These are phyloP conservation scores for Sebastes cheni DNA, from an alignment of 2,797 vertebrate species.

Conservation along the genomic window DNA sequence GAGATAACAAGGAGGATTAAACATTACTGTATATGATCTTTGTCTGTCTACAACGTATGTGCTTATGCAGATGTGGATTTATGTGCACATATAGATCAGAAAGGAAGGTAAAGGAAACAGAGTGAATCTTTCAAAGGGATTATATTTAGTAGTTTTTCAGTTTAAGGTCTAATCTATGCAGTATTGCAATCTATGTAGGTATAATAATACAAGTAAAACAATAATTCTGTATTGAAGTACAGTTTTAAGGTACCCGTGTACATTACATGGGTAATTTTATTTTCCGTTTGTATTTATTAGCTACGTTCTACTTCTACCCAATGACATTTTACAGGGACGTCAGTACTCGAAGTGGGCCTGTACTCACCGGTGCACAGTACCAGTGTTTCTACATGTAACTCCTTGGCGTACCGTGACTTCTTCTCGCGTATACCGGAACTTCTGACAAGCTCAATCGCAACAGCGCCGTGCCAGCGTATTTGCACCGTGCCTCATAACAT, in stretches of 20 bases:
- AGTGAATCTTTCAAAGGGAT: background rate
- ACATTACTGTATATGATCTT: slow-evolving; percentile 5
- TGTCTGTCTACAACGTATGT: background rate
- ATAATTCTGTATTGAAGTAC: background rate
- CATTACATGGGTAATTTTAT: background rate
- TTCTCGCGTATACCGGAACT: too few relatives aligned
- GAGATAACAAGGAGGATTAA: slow-evolving; percentile 21
- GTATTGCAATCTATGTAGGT: background rate
- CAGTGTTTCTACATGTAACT: too few relatives aligned
- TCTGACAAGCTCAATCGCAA: too few relatives aligned
- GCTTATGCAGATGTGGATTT: background rate
- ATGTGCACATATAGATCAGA: background rate
- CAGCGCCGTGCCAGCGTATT: too few relatives aligned
- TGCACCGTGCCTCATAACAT: too few relatives aligned
- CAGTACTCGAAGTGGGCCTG: too few relatives aligned
- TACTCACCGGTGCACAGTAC: too few relatives aligned
- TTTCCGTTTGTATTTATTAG: background rate
- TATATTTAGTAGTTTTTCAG: background rate
- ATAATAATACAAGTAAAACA: too few relatives aligned
- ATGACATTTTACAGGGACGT: background rate
- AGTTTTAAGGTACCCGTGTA: background rate
- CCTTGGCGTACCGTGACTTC: too few relatives aligned
- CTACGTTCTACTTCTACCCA: background rate
- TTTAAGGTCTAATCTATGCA: background rate
- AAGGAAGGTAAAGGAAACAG: background rate